Conservation (phyloP, 2,888 invertebrate species). For the Megaustenia siamemsis region DNA sequence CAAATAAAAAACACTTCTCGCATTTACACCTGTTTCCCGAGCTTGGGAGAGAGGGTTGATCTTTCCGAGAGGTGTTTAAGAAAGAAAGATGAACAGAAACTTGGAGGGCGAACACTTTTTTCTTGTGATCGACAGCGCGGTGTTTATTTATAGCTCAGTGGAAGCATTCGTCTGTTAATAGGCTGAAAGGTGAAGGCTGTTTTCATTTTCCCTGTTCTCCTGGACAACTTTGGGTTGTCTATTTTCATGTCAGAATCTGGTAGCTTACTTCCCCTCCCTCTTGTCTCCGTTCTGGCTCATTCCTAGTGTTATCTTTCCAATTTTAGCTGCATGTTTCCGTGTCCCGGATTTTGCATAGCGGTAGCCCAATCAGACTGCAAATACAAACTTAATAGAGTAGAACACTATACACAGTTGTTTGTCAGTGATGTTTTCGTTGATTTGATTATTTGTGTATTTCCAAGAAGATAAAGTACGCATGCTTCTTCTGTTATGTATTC, state of each 20-base stretch:
- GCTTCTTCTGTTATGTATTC: too few relatives aligned
- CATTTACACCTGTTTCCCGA: too few relatives aligned
- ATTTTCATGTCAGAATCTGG: constrained; percentile 5
- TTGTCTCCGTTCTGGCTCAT: constrained; percentile 31
- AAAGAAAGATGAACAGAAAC: background rate
- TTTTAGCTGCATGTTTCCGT: background rate
- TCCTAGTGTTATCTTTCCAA: background rate
- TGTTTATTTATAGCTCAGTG: constrained; percentile 1
- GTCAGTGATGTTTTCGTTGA: too few relatives aligned
- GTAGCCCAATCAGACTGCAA: too few relatives aligned
- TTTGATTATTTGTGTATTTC: too few relatives aligned
- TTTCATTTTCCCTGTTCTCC: background rate
- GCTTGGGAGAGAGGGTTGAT: too few relatives aligned
- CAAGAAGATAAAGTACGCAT: too few relatives aligned
- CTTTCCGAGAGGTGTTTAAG: too few relatives aligned
- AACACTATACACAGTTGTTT: too few relatives aligned
- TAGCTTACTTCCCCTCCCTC: background rate
- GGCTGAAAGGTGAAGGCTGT: background rate
- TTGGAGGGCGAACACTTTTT: background rate
- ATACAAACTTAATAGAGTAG: too few relatives aligned
- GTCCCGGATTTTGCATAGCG: too few relatives aligned
- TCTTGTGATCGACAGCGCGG: background rate
- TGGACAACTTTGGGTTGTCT: background rate
- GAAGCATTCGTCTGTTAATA: background rate
- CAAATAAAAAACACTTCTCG: too few relatives aligned